phyloP scores from a whole-genome alignment of 2,113 vertebrate species.

The Marmota flaviventris region DNA sequence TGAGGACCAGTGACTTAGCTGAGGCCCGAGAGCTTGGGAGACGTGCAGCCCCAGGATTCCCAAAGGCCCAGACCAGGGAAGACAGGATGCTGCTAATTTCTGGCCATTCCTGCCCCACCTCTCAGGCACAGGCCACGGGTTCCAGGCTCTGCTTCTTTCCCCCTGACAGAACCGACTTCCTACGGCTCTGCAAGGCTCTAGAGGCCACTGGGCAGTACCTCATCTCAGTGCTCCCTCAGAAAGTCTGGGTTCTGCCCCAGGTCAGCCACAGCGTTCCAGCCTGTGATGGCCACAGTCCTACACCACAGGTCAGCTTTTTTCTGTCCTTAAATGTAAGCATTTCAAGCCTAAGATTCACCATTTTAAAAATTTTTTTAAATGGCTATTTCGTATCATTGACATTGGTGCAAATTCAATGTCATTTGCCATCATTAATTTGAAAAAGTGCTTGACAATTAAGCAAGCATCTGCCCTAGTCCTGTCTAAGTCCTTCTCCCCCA shows the following conservation, averaged over 20 bases:
- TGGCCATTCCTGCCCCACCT: background rate
- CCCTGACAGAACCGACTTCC: fast-evolving
- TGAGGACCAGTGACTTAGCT: background rate
- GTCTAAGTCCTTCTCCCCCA: background rate
- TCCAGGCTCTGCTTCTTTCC: background rate
- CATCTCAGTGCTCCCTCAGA: fast-evolving
- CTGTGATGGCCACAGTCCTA: too few species aligned
- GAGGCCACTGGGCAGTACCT: fast-evolving
- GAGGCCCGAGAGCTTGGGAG: fast-evolving
- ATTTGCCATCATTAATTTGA: background rate
- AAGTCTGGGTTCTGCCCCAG: background rate
- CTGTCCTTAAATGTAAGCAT: background rate
- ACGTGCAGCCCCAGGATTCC: fast-evolving
- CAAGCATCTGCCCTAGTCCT: background rate
- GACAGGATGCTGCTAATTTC: too few species aligned
- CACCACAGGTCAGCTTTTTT: fast-evolving
- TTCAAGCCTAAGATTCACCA: background rate
- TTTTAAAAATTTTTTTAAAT: background rate
- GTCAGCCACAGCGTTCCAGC: background rate
- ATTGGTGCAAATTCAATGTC: background rate
- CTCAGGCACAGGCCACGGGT: fast-evolving
- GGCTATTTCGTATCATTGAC: background rate
- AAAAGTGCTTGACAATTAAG: background rate
- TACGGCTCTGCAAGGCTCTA: fast-evolving
- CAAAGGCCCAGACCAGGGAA: background rate